These are phyloP conservation scores for Pseudomyrmex sp. DNA, from an alignment of 1,140 invertebrate genomes.

Conservation along the genomic window DNA sequence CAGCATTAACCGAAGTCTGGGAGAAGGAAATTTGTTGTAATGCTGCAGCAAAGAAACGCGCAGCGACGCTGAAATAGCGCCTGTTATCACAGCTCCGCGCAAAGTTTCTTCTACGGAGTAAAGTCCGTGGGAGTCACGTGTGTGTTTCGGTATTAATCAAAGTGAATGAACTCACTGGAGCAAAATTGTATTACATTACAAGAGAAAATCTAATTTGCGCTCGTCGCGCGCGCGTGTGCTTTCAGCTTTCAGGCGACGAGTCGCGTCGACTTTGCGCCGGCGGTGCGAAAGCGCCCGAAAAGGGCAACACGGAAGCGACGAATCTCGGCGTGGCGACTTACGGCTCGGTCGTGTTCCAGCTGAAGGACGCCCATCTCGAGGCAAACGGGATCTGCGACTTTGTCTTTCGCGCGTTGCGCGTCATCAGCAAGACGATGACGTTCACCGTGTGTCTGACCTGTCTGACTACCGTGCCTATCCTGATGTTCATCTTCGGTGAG, in stretches of 20 bases:
- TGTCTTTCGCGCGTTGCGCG: slow-evolving; percentile 89
- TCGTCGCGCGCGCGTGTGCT: background rate
- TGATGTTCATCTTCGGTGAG: slow-evolving; percentile 92
- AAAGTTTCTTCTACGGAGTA: background rate
- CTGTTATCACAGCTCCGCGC: background rate
- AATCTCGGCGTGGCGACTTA: slow-evolving; percentile 88
- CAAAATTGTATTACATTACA: slow-evolving; percentile 28
- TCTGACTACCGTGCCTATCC: slow-evolving; percentile 88
- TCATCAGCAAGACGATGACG: slow-evolving; percentile 91
- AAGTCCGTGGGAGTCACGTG: background rate
- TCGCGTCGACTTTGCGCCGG: slow-evolving; percentile 88
- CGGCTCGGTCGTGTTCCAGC: slow-evolving; percentile 91
- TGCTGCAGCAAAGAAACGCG: background rate
- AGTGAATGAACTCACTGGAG: slow-evolving; percentile 21
- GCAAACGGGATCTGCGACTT: slow-evolving; percentile 91
- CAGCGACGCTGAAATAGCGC: background rate
- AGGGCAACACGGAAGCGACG: slow-evolving; percentile 77
- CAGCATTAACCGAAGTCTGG: no score
- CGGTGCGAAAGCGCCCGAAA: slow-evolving; percentile 85
- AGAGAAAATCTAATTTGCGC: slow-evolving; percentile 50
- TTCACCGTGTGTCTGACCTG: slow-evolving; percentile 89
- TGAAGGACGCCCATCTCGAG: slow-evolving; percentile 93
- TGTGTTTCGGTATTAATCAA: slow-evolving; percentile 24
- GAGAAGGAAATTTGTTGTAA: background rate
- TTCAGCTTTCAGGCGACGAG: slow-evolving; percentile 91